Base-by-base conservation (phyloP, 2,113 vertebrate species). In the Toxotes chatareus region DNA sequence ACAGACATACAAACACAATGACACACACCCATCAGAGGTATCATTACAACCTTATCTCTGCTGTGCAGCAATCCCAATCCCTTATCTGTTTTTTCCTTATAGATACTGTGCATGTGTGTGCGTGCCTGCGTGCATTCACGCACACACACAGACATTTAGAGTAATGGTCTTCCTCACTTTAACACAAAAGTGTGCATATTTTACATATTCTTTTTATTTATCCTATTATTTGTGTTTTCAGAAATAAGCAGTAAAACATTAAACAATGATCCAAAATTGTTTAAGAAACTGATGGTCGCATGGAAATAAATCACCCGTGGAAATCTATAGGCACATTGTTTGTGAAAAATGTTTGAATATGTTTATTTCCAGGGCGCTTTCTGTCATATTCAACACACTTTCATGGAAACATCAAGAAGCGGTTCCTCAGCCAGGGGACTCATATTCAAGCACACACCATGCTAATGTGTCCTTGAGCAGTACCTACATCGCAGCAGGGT, bases 31-130 rank as follows among this genome's bases (percentile, higher is more conserved):
- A 0, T 56, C 16, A 3, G 42, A 36, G 23, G 10, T 13, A 23
- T 69, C 38, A n/a, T 32, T 62, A 16, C 4, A 62, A 32, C 42
- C 53, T 82, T 90, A 91, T 92, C 88, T 80, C 61, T 57, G 2
- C 23, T 62, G 3, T 23, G 56, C 86, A 88, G 79, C 8, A 61
- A 21, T 38, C 53, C 12, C 46, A 40, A 57, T n/a, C 21, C 7
- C 36, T 49, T 70, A 32, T 57, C 67, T 27, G 0, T n/a, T 55
- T 32, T 21, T 46, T 32, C 27, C 7, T 7, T 2, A 44, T 17
- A 76, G 47, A 4, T 49, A 12, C 27, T 12, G 7, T 27, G 42
- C 46, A 27, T 27, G 27, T 27, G 27, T 27, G 27, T 27, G 27
- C 27, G 27, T 27, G 27, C 27, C 27, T 27, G 1, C 27, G 27